These are phyloP conservation scores for Cyphomyrmex costatus DNA, from an alignment of 1,140 invertebrate genomes.

Conservation along the genomic window DNA sequence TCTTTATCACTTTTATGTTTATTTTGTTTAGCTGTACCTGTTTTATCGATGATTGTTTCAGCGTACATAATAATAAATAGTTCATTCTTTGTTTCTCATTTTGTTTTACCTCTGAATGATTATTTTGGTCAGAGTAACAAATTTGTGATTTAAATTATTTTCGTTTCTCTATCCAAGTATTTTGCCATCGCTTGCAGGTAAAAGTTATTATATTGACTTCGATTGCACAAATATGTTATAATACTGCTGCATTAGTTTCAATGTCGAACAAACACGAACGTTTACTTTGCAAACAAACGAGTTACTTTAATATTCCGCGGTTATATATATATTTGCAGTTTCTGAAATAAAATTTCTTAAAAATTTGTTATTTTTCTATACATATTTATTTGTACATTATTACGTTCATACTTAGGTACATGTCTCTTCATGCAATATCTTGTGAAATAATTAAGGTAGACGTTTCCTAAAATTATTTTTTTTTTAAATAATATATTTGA, in stretches of 20 bases:
- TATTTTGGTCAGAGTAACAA: slow-evolving; percentile 25
- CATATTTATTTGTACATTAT: not conserved
- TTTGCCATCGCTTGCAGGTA: not conserved
- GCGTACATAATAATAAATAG: slow-evolving; percentile 31
- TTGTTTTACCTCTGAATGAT: not conserved
- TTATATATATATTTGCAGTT: not conserved
- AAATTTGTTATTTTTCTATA: not conserved
- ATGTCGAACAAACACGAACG: slow-evolving; percentile 17
- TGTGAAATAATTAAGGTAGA: not conserved
- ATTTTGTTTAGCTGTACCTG: not conserved
- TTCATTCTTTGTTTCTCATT: slow-evolving; percentile 16
- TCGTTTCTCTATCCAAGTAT: slow-evolving; percentile 34
- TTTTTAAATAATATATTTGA: not conserved
- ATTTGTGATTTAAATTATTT: slow-evolving; percentile 42
- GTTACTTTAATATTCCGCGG: not conserved
- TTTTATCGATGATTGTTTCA: not conserved
- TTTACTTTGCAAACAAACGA: slow-evolving; percentile 36
- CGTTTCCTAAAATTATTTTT: not conserved
- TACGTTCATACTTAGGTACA: not conserved
- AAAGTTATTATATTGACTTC: not conserved
- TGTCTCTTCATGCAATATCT: not conserved
- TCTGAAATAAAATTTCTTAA: not conserved
- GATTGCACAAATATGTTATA: slow-evolving; percentile 5
- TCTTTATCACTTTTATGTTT: not conserved
- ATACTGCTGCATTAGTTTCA: slow-evolving; percentile 20